Evolutionary conservation across 2,888 invertebrate species (phyloP).

Genomic region (Lumbricus terrestris): DNA sequence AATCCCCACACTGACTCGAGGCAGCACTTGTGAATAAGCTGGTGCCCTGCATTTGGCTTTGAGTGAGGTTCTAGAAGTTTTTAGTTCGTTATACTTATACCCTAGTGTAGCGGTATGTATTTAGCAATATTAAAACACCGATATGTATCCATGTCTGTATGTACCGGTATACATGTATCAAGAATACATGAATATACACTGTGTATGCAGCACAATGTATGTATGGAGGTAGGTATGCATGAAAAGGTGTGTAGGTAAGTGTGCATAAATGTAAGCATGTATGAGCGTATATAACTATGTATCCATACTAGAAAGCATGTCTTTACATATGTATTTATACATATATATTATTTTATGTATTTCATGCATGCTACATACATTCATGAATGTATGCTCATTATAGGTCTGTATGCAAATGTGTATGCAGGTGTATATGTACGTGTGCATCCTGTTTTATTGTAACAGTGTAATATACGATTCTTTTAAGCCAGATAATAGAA

Average conservation of each 20-base stretch:
- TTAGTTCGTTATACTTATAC: background rate
- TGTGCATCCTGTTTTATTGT: no score
- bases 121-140: background rate
- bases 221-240: background rate
- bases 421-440: background rate
- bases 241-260: no score
- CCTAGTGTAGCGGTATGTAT: background rate
- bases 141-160: no score
- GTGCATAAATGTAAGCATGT: no score
- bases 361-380: background rate
- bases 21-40: no score
- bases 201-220: background rate
- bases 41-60: no score
- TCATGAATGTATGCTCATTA: background rate
- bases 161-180: no score
- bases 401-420: background rate
- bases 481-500: no score
- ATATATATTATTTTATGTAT: background rate
- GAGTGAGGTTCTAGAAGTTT: no score
- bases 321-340: background rate
- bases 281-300: background rate
- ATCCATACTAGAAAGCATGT: background rate
- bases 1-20: no score
- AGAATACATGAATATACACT: background rate
- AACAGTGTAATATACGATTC: no score